Conservation (phyloP, 2,113 vertebrate genomes). For the Thunnus maccoyii region DNA sequence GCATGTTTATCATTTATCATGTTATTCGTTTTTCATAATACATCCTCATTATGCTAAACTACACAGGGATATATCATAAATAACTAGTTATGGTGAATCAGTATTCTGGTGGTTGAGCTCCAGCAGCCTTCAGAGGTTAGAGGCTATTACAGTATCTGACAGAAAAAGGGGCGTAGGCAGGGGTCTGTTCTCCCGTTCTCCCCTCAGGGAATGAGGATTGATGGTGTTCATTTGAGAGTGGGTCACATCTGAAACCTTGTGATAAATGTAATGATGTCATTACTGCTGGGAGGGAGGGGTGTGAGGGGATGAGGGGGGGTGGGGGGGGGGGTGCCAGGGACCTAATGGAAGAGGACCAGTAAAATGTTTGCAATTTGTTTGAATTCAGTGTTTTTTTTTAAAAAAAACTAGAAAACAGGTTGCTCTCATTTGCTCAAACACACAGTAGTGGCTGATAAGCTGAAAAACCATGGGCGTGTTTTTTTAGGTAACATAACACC, state of each 20-base stretch:
- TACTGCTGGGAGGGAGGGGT: neutral
- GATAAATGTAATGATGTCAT: conserved; percentile 73
- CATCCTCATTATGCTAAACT: conserved; percentile 13
- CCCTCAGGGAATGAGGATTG: conserved; percentile 64
- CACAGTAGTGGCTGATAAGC: neutral
- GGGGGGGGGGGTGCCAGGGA: neutral
- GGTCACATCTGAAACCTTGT: conserved; percentile 66
- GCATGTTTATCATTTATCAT: neutral
- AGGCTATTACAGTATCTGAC: conserved; percentile 47
- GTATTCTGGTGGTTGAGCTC: conserved; percentile 46
- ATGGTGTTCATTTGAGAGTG: conserved; percentile 72
- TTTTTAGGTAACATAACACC: neutral
- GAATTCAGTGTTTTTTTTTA: neutral
- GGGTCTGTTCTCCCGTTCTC: conserved; percentile 26
- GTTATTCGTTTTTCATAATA: conserved; percentile 5
- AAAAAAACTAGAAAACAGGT: neutral
- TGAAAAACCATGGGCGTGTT: neutral
- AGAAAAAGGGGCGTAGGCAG: conserved; percentile 33
- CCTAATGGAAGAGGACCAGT: neutral
- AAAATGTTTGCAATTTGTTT: conserved; percentile 41
- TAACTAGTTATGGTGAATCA: conserved; percentile 31
- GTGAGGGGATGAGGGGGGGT: too few relatives aligned
- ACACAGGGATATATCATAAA: conserved; percentile 11
- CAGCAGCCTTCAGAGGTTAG: conserved; percentile 32
- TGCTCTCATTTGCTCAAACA: neutral